Conservation (phyloP, 2,888 invertebrate species). For the Halocaridina rubra region DNA sequence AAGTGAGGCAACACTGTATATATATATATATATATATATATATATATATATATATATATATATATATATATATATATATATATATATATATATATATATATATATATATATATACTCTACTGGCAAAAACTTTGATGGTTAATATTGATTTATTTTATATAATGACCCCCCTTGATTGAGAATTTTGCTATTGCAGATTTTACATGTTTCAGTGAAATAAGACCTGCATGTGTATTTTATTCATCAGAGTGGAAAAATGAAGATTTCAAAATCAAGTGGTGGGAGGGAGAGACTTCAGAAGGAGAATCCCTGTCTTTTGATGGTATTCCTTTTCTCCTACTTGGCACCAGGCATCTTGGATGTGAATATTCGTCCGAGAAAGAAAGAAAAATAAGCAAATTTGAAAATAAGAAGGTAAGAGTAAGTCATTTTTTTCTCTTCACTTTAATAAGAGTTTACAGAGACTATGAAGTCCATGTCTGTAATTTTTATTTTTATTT, state of each 20-base stretch:
- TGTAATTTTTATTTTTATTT: background rate
- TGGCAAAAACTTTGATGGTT: background rate
- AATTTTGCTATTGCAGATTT: background rate
- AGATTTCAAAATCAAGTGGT: conserved; percentile 33
- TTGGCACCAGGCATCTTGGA: conserved; percentile 21
- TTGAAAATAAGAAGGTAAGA: conserved; percentile 1
- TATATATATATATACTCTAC: background rate
- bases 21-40: background rate
- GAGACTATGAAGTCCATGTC: background rate
- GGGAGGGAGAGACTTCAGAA: conserved; percentile 18
- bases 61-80: background rate
- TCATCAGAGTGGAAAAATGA: conserved; percentile 23
- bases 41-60: background rate
- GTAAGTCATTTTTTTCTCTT: background rate
- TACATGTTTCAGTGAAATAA: background rate
- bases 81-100: background rate
- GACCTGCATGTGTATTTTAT: background rate
- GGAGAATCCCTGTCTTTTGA: conserved; percentile 33
- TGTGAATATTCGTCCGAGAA: conserved; percentile 25
- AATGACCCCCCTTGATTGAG: background rate
- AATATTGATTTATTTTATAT: background rate
- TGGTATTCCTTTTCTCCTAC: conserved; percentile 39
- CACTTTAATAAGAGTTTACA: background rate
- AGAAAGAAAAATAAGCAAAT: background rate
- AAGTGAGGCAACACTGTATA: too few relatives aligned